Evolutionary conservation across 2,797 vertebrate species (phyloP).

Genomic region (Urocyon cinereoargenteus): DNA sequence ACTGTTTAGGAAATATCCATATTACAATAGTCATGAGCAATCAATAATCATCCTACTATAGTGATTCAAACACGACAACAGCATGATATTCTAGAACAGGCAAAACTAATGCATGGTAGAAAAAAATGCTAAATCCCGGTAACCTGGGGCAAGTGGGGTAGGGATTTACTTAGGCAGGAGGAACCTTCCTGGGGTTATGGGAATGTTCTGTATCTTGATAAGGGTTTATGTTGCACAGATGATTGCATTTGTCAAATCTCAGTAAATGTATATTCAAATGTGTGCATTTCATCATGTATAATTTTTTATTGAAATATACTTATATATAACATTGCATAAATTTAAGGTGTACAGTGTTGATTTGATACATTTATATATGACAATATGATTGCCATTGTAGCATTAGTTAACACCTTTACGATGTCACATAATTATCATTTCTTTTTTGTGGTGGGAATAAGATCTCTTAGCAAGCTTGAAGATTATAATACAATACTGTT

Average conservation of each 20-base stretch:
- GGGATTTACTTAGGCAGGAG: constrained; percentile 3
- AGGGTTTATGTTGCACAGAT: not conserved
- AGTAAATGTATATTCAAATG: constrained; percentile 20
- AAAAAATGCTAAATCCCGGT: constrained; percentile 27
- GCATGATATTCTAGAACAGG: not conserved
- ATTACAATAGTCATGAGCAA: not conserved
- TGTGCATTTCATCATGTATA: constrained; percentile 18
- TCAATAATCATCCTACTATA: not conserved
- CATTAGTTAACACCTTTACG: not conserved
- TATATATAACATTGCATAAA: not conserved
- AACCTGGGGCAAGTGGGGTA: not conserved
- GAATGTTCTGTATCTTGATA: constrained; percentile 5
- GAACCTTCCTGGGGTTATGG: not conserved
- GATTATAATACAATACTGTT: not conserved
- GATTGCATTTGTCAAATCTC: constrained; percentile 54
- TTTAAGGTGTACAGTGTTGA: not conserved
- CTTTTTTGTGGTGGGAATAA: not conserved
- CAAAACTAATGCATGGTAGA: constrained; percentile 15
- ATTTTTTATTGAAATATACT: constrained; percentile 32
- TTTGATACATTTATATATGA: constrained; percentile 2
- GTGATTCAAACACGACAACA: constrained; percentile 42
- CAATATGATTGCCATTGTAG: not conserved
- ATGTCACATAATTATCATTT: constrained; percentile 15
- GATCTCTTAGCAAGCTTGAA: not conserved
- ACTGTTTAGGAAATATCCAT: constrained; percentile 30